Evolutionary conservation across 2,888 invertebrate genomes (phyloP), one percentile per base, ranked within the genome.

Genomic region (Crepidodera aurea): DNA sequence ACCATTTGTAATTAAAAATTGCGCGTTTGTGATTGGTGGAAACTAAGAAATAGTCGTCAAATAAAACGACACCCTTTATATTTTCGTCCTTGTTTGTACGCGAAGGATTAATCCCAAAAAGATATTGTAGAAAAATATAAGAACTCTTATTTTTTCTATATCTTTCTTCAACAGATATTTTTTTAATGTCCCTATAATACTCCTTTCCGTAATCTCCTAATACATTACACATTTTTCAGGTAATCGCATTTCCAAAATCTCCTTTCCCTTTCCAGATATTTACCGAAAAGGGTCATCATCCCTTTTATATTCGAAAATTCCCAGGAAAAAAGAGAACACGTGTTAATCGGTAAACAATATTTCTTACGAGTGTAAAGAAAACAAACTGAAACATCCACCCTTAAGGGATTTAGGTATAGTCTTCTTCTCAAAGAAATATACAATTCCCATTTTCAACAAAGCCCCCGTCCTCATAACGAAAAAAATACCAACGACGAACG

Each of bases 261-360:
- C 48, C 12, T 16, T 27, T 25, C n/a, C 15, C 27, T 16, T 48
- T 48, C 13, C 3, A 29, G 48, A 48, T 48, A 25, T 48, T 25
- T 48, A 48, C 22, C n/a, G 13, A 25, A 22, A n/a, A 13, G 27
- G 48, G 0, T 25, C 27, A 25, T 2, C 48, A 13, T 13, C 18
- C 27, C 15, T 25, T 25, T 12, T 25, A 25, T 25, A 22, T 27
- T 27, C 48, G 48, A 2, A 12, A 18, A 27, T 25, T 2, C 12
- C 12, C 2, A 32, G 19, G 16, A 51, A 34, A 53, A 39, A 53
- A 53, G 25, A 53, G 25, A 39, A 39, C 39, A 39, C 25, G 53
- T 53, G 39, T 53, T 53, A 53, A 53, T 53, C 53, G 53, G 53
- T 53, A 53, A 53, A 53, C 53, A 53, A 53, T 53, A 53, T 53